Conservation (phyloP, 2,797 vertebrate species). For the Champsocephalus esox region DNA sequence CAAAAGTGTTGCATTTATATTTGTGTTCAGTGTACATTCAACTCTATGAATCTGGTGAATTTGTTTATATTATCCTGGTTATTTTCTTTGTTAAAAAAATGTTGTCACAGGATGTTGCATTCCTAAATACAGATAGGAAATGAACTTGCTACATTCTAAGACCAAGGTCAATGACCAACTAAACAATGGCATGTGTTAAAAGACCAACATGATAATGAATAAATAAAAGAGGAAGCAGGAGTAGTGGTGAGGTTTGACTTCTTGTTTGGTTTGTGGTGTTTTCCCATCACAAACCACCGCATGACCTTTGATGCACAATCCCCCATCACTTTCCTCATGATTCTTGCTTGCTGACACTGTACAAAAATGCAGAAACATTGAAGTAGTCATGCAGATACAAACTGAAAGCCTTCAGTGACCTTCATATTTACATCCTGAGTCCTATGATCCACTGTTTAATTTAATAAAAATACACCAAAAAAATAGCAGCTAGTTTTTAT, state of each 20-base stretch:
- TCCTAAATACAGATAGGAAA: background rate
- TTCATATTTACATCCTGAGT: background rate
- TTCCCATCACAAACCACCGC: slow-evolving; percentile 11
- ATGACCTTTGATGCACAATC: slow-evolving; percentile 14
- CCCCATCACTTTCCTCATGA: background rate
- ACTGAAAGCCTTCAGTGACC: slow-evolving; percentile 4
- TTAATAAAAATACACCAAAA: background rate
- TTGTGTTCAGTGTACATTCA: background rate
- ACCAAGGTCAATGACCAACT: background rate
- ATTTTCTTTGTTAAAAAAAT: background rate
- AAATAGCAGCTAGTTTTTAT: background rate
- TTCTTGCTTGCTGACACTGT: slow-evolving; percentile 3
- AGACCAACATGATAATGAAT: background rate
- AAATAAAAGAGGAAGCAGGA: background rate
- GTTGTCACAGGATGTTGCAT: background rate
- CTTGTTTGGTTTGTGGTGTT: slow-evolving; percentile 20
- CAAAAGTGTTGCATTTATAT: no score
- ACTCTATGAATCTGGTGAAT: background rate
- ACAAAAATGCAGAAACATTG: slow-evolving; percentile 9
- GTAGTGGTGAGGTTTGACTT: background rate
- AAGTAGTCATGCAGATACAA: background rate
- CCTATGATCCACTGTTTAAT: background rate
- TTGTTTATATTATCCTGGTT: background rate
- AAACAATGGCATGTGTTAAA: background rate
- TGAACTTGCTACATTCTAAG: background rate